Conservation (phyloP, 1,140 invertebrate species). For the Drosophila fuyamai region DNA sequence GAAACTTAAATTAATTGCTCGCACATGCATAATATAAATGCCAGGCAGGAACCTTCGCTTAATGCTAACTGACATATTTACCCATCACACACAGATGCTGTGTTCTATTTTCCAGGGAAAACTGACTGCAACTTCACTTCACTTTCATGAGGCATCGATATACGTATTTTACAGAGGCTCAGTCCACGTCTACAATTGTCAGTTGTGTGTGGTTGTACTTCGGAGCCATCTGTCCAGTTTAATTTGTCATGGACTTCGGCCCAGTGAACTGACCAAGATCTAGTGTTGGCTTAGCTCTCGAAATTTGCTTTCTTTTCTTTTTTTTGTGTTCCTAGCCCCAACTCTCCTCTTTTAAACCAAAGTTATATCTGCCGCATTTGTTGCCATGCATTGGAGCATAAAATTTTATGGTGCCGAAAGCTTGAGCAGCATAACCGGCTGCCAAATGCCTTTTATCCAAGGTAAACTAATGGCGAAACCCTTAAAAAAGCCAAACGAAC, state of each 20-base stretch:
- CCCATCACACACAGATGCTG: constrained; percentile 49
- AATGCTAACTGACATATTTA: constrained; percentile 79
- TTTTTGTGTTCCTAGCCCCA: constrained; percentile 27
- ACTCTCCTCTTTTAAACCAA: constrained; percentile 16
- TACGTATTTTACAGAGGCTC: constrained; percentile 39
- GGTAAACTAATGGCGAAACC: constrained; percentile 19
- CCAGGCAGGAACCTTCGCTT: constrained; percentile 58
- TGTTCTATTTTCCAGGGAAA: constrained; percentile 4
- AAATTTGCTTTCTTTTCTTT: constrained; percentile 60
- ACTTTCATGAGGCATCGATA: constrained; percentile 73
- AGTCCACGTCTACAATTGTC: constrained; percentile 59
- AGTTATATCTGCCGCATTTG: constrained; percentile 76
- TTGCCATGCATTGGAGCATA: constrained; percentile 77
- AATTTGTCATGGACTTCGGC: constrained; percentile 64
- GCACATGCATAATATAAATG: constrained; percentile 79
- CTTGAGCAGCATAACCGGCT: constrained; percentile 24
- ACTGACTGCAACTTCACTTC: constrained; percentile 43
- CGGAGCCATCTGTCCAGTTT: constrained; percentile 38
- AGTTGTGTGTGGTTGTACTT: constrained; percentile 31
- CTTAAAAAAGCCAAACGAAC: constrained; percentile 39
- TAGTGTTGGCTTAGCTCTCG: constrained; percentile 65
- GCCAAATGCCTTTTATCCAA: constrained; percentile 1
- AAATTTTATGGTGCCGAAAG: constrained; percentile 76
- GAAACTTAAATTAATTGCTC: constrained; percentile 82
- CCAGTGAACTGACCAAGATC: constrained; percentile 49